Conservation (phyloP, 2,888 invertebrate species). For the Lacanobia wlatinum region DNA sequence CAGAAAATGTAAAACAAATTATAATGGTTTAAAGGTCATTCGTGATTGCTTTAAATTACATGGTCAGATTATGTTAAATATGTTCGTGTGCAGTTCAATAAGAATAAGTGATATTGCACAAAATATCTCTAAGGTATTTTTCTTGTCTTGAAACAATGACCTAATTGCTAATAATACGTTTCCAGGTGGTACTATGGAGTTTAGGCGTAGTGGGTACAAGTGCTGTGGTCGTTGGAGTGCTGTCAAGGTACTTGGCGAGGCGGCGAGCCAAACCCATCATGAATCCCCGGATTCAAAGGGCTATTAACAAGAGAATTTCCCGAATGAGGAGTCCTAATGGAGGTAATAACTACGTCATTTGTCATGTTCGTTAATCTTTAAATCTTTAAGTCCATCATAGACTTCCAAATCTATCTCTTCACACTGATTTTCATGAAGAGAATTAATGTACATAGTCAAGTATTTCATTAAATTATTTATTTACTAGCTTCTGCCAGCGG, state of each 20-base stretch:
- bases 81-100: background rate
- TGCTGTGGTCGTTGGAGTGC: slow-evolving; percentile 94
- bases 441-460: too few relatives aligned
- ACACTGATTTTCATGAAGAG: too few relatives aligned
- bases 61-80: background rate
- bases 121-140: background rate
- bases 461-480: too few relatives aligned
- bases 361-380: background rate
- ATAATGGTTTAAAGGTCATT: slow-evolving; percentile 35
- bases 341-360: slow-evolving; percentile 70
- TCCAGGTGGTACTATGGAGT: slow-evolving; percentile 93
- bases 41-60: slow-evolving; percentile 3
- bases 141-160: background rate
- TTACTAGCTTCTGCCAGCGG: too few relatives aligned
- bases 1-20: slow-evolving; percentile 2
- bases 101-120: background rate
- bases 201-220: slow-evolving; percentile 93
- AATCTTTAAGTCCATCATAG: too few relatives aligned
- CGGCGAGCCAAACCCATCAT: slow-evolving; percentile 92
- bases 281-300: slow-evolving; percentile 90
- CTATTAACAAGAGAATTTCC: slow-evolving; percentile 91
- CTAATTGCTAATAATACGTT: slow-evolving; percentile 37
- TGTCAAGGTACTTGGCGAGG: slow-evolving; percentile 95
- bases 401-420: too few relatives aligned
- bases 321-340: slow-evolving; percentile 93